A percentile compares a stretch with the other conserved stretches of the same genome.
phyloP scores from a whole-genome alignment of 2,888 invertebrate genomes.

The Kryphioiulus occultus region DNA sequence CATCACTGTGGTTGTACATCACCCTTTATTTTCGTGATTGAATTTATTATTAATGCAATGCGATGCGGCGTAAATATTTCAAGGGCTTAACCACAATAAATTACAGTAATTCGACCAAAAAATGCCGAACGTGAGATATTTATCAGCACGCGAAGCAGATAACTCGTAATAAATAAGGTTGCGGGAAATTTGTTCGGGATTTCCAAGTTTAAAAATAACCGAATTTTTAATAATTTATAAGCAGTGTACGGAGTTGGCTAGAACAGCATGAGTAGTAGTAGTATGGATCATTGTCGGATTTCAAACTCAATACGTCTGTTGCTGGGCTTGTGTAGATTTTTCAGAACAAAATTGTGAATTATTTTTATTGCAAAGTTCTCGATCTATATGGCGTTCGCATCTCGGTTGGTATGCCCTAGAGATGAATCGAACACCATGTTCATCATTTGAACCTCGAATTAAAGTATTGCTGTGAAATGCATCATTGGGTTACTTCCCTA shows the following conservation, averaged over 20 bases:
- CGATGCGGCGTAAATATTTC: not conserved
- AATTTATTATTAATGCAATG: slow-evolving; percentile 6
- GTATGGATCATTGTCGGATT: too few relatives aligned
- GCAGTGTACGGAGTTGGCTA: not conserved
- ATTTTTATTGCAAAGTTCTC: too few relatives aligned
- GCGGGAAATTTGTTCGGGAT: not conserved
- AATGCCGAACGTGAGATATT: not conserved
- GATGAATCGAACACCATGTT: too few relatives aligned
- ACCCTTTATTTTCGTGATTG: not conserved
- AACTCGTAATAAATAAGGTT: not conserved
- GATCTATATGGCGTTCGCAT: too few relatives aligned
- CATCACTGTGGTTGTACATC: not conserved
- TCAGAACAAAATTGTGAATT: too few relatives aligned
- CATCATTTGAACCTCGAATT: too few relatives aligned
- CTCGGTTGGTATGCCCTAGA: too few relatives aligned
- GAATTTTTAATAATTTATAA: not conserved
- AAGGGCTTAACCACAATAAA: slow-evolving; percentile 15
- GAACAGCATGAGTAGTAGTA: too few relatives aligned
- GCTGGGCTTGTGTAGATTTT: too few relatives aligned
- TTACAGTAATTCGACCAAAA: not conserved
- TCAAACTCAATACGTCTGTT: not conserved
- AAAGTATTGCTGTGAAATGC: too few relatives aligned
- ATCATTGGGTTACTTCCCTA: too few relatives aligned
- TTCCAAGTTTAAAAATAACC: not conserved
- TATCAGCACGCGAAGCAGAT: not conserved